A percentile compares a stretch with the other conserved stretches of the same genome.
phyloP scores from a whole-genome alignment of 1,140 invertebrate genomes.

The Cydia splendana region DNA sequence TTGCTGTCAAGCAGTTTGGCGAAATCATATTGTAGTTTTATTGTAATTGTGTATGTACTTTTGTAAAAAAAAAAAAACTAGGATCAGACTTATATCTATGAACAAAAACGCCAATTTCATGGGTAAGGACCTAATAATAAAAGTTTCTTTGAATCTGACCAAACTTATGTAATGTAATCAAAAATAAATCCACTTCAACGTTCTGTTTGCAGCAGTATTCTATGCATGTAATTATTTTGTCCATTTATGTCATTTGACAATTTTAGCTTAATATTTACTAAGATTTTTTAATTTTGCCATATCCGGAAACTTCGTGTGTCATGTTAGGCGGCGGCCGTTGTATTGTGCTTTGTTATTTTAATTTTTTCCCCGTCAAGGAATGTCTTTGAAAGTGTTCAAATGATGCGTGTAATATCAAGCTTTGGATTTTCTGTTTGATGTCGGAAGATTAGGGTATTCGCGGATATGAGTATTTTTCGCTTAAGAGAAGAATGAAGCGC shows the following conservation, averaged over 20 bases:
- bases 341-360: constrained; percentile 74
- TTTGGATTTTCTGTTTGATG: constrained; percentile 69
- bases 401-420: constrained; percentile 77
- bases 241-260: neutral
- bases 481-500: constrained; percentile 61
- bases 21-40: too few species aligned
- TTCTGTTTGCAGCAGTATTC: neutral
- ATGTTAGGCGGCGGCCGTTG: constrained; percentile 42
- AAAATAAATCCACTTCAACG: too few species aligned
- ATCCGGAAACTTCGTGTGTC: constrained; percentile 39
- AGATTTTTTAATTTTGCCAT: constrained; percentile 69
- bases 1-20: too few species aligned
- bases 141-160: too few species aligned
- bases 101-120: too few species aligned
- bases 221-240: neutral
- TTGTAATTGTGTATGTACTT: too few species aligned
- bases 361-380: constrained; percentile 71
- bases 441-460: constrained; percentile 73
- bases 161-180: too few species aligned
- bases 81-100: too few species aligned
- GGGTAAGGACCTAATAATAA: too few species aligned
- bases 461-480: constrained; percentile 69
- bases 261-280: constrained; percentile 35
- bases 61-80: too few species aligned
- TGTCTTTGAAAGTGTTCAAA: constrained; percentile 78